phyloP scores from a whole-genome alignment of 2,113 vertebrate genomes.

The Malaclemys terrapin region DNA sequence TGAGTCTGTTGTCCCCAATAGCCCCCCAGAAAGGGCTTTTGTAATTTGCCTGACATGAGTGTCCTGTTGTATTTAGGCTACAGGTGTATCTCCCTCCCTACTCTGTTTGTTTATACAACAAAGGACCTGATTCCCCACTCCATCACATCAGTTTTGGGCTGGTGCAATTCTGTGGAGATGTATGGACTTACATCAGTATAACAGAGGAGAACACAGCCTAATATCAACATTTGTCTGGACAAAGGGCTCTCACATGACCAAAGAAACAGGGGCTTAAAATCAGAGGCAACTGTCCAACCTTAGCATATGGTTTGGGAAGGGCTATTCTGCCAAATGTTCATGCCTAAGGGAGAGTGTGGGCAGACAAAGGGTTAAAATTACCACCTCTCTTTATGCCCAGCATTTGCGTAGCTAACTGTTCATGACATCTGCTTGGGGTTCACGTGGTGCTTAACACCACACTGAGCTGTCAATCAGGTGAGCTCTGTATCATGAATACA shows the following conservation, averaged over 20 bases:
- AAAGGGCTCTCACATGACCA: background rate
- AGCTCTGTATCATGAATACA: accelerated
- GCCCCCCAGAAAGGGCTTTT: background rate
- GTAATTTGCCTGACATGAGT: background rate
- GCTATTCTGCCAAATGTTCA: background rate
- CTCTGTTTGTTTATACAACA: background rate
- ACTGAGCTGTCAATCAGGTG: background rate
- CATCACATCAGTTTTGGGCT: background rate
- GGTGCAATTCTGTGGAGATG: accelerated
- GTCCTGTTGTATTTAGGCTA: background rate
- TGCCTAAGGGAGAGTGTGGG: background rate
- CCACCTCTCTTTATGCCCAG: background rate
- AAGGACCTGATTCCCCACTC: accelerated
- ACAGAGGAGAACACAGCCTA: background rate
- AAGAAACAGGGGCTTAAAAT: background rate
- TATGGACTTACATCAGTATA: background rate
- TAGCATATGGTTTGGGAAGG: background rate
- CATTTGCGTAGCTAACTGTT: background rate
- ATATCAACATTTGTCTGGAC: background rate
- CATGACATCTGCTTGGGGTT: background rate
- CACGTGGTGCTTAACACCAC: accelerated
- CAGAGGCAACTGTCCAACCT: background rate
- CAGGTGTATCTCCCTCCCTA: background rate
- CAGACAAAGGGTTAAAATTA: background rate
- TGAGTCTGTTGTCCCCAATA: too few species aligned